Base-by-base conservation (phyloP, 2,113 vertebrate genomes). In the Apteryx owenii region DNA sequence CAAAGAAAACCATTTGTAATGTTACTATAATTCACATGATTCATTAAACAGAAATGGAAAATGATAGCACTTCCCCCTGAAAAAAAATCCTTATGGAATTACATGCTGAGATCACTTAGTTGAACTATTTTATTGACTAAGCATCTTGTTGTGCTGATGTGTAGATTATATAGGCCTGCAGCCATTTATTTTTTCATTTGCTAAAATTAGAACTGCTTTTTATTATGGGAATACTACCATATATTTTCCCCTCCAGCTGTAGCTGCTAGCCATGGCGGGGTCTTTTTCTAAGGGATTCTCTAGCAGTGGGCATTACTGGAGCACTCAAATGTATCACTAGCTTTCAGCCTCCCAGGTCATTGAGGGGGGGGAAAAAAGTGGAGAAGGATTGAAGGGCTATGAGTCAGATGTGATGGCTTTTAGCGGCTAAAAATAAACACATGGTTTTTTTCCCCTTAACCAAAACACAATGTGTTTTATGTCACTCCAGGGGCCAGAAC, bases 1-100 rank as follows among this genome's bases (percentile, higher is more conserved):
- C 98, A 98, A 98, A 98, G 98, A 99, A 99, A 99, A 98, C 98
- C 99, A 99, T 99, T 99, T 99, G 99, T 99, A 99, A 99, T 99
- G 99, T 99, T 99, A 98, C 99, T 99, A 98, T 99, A 99, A 99
- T 99, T 99, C 99, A 98, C 99, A 99, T 99, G 99, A 99, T 99
- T 99, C 99, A 99, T 99, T 99, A 99, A 99, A 98, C 99, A 99
- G 99, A 98, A 99, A 99, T 99, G 98, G 98, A 99, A 99, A 99
- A 99, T 98, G 98, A 99, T 99, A 98, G 98, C 98, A 98, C 98
- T 98, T 99, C 98, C 99, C 98, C 97, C 98, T 97, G 98, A 98
- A 99, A 98, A 98, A 99, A 97, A 98, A 98, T 98, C 98, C 98
- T 98, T 96, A 87, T 98, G 98, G 99, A 99, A 99, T 99, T 98